Conservation (phyloP, 2,888 invertebrate genomes). For the Torymus aiolomorphi region DNA sequence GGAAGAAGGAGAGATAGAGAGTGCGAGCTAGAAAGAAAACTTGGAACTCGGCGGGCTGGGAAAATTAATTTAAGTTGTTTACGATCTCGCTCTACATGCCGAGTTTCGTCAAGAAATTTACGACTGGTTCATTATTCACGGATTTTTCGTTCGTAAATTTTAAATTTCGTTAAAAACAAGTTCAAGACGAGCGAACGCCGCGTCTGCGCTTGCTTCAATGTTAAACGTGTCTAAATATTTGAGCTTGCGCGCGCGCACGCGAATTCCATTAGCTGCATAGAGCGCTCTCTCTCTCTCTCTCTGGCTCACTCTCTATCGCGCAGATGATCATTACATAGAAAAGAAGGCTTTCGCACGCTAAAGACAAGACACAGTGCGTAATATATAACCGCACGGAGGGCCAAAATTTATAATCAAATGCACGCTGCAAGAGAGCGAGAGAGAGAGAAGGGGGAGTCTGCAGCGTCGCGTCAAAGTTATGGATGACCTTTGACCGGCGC, state of each 20-base stretch:
- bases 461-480: conserved; percentile 52
- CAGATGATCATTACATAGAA: no score
- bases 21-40: not conserved
- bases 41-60: not conserved
- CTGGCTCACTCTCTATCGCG: no score
- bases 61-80: conserved; percentile 42
- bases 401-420: no score
- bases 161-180: conserved; percentile 34
- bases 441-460: conserved; percentile 8
- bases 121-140: conserved; percentile 38
- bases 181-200: not conserved
- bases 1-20: no score
- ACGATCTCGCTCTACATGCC: conserved; percentile 14
- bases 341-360: no score
- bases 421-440: no score
- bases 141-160: conserved; percentile 29
- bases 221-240: conserved; percentile 33
- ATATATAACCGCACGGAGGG: no score
- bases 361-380: no score
- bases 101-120: conserved; percentile 40
- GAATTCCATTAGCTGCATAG: conserved; percentile 10
- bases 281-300: no score
- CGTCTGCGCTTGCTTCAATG: not conserved
- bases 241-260: conserved; percentile 13
- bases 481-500: conserved; percentile 67